Base-by-base conservation (phyloP, 92 coral and sea anemone genomes). In the Parazoanthus darwini region DNA sequence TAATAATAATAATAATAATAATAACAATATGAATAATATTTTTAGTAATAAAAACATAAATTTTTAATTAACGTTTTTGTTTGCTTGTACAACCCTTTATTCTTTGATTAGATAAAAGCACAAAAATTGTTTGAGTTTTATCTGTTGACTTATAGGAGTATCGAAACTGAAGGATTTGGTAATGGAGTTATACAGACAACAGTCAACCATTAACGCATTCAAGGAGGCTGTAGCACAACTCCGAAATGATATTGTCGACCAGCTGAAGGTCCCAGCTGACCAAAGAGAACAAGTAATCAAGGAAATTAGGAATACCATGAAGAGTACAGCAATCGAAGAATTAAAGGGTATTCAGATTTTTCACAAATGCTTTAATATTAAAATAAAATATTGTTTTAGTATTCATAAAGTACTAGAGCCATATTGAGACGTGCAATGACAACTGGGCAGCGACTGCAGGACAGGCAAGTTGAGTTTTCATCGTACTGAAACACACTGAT, bases 101-200 rank as follows among this genome's bases (percentile, higher is more conserved):
- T 46, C 50, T 46, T 46, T 46, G 50, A 8, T 7, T 46, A 46
- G 50, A 25, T 2, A 71, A 26, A 38, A 70, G 29, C 29, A 70
- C 37, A 70, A 26, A 4, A 23, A 70, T n/a, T 10, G 13, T 10
- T 0, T 16, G 58, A 46, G 58, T 54, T 54, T 11, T 13, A 2
- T 13, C 4, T 54, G 59, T 54, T 54, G 0, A 54, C 18, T 54
- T 2, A 54, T 54, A 84, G 87, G 87, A 15, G 87, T 96, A 70
- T 93, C 93, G n/a, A 93, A 82, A 70, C 89, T 94, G 43, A 91
- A 92, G 44, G 94, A 92, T n/a, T 83, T 91, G 4, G 93, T 96
- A 37, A 82, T 89, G 18, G 95, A 91, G 33, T 84, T 94, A 37
- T 88, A 88, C 89, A 91, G 87, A 50, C 86, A 74, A 22, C 56